Base-by-base conservation (phyloP, 2,797 vertebrate species). In the Benthosema pterotum region DNA sequence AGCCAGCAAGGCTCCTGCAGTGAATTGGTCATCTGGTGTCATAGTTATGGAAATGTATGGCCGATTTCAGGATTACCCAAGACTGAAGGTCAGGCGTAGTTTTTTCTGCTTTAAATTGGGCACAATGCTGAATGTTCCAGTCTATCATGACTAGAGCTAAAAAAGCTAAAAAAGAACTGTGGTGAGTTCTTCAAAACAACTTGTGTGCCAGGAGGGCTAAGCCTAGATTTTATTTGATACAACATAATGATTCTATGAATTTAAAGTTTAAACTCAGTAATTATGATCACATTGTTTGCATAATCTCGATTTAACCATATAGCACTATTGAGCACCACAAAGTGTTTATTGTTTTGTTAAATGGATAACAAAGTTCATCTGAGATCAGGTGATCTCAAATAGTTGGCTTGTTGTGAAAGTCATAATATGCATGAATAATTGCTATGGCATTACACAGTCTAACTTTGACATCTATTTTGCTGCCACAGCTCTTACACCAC, bases 21-120 rank as follows among this genome's bases (percentile, higher is more conserved):
- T 64, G 78, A 74, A 80, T 51, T 73, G 79, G 82, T 91, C 87
- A 87, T 88, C 87, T 88, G 89, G 74, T 84, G 81, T 87, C 80
- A 90, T 89, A 90, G 87, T 88, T 78, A 90, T 91, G 88, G 90
- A 89, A 91, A 91, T 91, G 79, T 67, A 60, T 61, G 78, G 75
- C 71, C 57, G 67, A 65, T 72, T n/a, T 38, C 4, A n/a, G 74
- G 83, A 75, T 83, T 75, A 83, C 71, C 49, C 49, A 58, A 74
- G 86, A 74, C 81, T 75, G 67, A 67, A 75, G 88, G 83, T 80
- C 73, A 65, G 69, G 57, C 59, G 64, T 56, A 63, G 60, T 71
- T 71, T n/a, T 69, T 68, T 52, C 67, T 57, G 52, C 64, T 69
- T 63, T 69, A 61, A 69, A 68, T n/a, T 72, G 76, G 64, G 68